A percentile compares a stretch with the other conserved stretches of the same genome.
These are phyloP conservation scores for Urocolius indicus DNA, from an alignment of 2,113 vertebrate species.

Conservation along the genomic window DNA sequence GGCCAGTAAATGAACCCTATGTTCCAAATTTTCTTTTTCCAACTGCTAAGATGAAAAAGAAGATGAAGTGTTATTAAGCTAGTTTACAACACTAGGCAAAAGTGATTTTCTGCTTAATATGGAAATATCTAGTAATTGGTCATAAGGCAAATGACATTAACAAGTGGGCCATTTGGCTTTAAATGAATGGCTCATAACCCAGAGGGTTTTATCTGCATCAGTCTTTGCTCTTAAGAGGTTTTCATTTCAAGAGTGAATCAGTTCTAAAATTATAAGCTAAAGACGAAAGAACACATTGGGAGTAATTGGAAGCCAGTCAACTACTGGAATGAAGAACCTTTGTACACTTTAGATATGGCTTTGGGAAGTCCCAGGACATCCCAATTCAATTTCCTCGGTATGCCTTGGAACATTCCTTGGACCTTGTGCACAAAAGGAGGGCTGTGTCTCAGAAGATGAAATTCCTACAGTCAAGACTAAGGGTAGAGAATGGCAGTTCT, in stretches of 20 bases:
- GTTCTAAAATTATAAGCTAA: constrained; percentile 76
- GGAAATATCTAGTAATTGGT: constrained; percentile 55
- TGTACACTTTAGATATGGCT: not conserved
- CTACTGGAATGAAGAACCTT: not conserved
- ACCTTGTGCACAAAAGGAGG: not conserved
- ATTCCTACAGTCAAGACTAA: not conserved
- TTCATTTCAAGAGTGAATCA: constrained; percentile 76
- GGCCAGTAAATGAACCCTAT: not conserved
- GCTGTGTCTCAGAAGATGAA: not conserved
- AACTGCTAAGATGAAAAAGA: not conserved
- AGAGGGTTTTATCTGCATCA: constrained; percentile 49
- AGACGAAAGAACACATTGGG: not conserved
- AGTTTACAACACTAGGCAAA: constrained; percentile 23
- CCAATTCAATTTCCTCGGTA: not conserved
- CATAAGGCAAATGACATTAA: constrained; percentile 60
- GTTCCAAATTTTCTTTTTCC: not conserved
- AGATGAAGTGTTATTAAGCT: not conserved
- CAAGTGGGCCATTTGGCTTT: constrained; percentile 28
- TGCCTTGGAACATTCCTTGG: not conserved
- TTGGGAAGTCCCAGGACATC: not conserved
- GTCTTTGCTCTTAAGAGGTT: constrained; percentile 65
- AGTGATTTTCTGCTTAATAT: constrained; percentile 57
- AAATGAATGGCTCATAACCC: constrained; percentile 41
- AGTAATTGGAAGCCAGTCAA: not conserved
- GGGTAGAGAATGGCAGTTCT: not conserved